Conservation (phyloP, 2,797 vertebrate species). For the Trachops cirrhosus region DNA sequence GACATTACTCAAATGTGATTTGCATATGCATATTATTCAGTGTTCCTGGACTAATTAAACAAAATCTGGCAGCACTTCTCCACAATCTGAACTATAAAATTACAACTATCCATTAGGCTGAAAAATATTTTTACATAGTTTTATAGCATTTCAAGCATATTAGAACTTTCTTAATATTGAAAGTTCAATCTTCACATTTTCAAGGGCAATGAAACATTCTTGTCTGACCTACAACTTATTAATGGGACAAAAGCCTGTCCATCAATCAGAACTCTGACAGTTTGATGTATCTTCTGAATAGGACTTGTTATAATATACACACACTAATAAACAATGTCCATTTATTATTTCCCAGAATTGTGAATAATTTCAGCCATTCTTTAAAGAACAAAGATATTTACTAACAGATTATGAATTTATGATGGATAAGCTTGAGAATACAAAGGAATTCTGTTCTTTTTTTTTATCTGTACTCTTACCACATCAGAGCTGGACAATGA, state of each 20-base stretch:
- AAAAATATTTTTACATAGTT: constrained; percentile 46
- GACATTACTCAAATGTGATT: constrained; percentile 16
- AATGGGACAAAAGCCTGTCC: constrained; percentile 65
- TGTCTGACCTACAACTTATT: constrained; percentile 67
- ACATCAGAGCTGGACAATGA: constrained; percentile 23
- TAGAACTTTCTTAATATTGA: constrained; percentile 39
- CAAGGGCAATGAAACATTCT: constrained; percentile 58
- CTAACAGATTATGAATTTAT: constrained; percentile 78
- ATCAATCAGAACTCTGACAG: constrained; percentile 70
- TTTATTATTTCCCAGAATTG: constrained; percentile 77
- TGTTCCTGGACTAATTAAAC: constrained; percentile 33
- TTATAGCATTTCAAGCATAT: constrained; percentile 45
- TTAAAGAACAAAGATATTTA: constrained; percentile 78
- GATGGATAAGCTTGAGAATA: constrained; percentile 59
- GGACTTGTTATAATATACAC: constrained; percentile 64
- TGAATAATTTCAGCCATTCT: constrained; percentile 72
- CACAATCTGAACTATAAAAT: constrained; percentile 43
- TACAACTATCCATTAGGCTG: constrained; percentile 15
- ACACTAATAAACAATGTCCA: constrained; percentile 73
- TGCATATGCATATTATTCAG: neutral
- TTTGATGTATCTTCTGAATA: constrained; percentile 67
- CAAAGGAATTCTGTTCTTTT: constrained; percentile 38
- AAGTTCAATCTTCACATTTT: constrained; percentile 40
- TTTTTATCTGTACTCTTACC: constrained; percentile 36
- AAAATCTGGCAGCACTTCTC: constrained; percentile 22